Evolutionary conservation across 2,797 vertebrate genomes (phyloP), one percentile per base, ranked within the genome.

Genomic region (Cichlasoma orientale): DNA sequence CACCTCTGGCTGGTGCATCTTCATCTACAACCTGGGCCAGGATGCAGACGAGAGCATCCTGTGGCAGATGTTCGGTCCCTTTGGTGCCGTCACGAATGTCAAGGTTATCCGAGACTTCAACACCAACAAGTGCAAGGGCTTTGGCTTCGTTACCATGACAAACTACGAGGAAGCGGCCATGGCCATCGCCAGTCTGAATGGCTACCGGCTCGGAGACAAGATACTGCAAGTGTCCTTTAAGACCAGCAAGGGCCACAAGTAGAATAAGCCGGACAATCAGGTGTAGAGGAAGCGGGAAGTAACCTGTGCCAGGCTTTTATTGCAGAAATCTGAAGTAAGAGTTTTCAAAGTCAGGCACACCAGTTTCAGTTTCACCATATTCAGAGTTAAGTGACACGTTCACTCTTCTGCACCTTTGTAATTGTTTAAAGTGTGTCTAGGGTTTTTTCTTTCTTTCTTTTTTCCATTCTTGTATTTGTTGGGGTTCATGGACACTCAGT

Each of bases 91-190:
- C 95, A 99, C 97, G 92, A 99, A 99, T 87, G 98, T 99, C 91
- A 99, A 99, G 94, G 98, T 99, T 91, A 99, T 99, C 94, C 97
- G 98, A 77, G 98, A 99, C 95, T 99, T 99, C 96, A 99, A 98
- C 97, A 99, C 97, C 96, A 99, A 99, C 97, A 99, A 99, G 96
- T 99, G 98, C 96, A 99, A 99, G 95, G 98, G 98, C 89, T 99
- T 99, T 92, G 98, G 98, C 92, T 99, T 99, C 94, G 98, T 99
- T 90, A 99, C 98, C 94, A 99, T 99, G 98, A 98, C 98, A 84
- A 99, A 99, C 96, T 99, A 99, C 96, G 98, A 99, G 95, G 98
- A 99, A 95, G 98, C 98, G 25, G 98, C 98, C 87, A 98, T 99
- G 98, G 98, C 98, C 93, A 99, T 99, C 89, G 97, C 97, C 85